Base-by-base conservation (phyloP, 2,797 vertebrate genomes). In the Cyprinodon diabolis region DNA sequence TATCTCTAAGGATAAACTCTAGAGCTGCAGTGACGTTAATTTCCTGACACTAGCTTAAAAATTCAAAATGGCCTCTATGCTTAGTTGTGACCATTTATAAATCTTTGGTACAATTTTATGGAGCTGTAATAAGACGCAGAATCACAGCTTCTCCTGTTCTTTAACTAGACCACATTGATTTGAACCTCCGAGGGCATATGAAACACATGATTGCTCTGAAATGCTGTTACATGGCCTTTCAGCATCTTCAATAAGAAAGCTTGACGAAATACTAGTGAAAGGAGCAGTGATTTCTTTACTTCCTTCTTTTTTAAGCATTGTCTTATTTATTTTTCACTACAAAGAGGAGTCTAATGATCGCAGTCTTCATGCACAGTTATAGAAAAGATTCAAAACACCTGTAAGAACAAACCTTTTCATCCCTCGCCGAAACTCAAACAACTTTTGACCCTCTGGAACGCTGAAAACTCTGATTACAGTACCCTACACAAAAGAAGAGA, bases 381-480 rank as follows among this genome's bases (percentile, higher is more conserved):
- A 55, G 12, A 45, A 35, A 57, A 63, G 9, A 43, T n/a, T 63
- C 21, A 63, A 62, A 62, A 10, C 35, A 62, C 58, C 12, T 25
- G 17, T 6, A 19, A 66, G 10, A 1, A 0, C 95, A 86, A 40
- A 98, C 97, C 97, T 97, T 91, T 98, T 98, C 97, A 98, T 97
- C 84, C 97, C 97, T 90, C 97, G 89, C 54, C 97, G 95, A 86
- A 98, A 98, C 91, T 98, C 97, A 78, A 96, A 98, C 72, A 98
- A 93, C 71, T 92, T 97, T 84, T 96, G 95, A 88, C 97, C 97
- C 5, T 97, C 97, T 3, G 97, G 97, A 76, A 96, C 76, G 37
- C 95, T 95, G 94, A 98, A 98, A 43, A 98, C 97, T 77, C 97
- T 95, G 85, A 98, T 97, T 69, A 98, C 97, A 0, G 97, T 98